Conservation (phyloP, 2,797 vertebrate species). For the Cephalopachus bancanus region DNA sequence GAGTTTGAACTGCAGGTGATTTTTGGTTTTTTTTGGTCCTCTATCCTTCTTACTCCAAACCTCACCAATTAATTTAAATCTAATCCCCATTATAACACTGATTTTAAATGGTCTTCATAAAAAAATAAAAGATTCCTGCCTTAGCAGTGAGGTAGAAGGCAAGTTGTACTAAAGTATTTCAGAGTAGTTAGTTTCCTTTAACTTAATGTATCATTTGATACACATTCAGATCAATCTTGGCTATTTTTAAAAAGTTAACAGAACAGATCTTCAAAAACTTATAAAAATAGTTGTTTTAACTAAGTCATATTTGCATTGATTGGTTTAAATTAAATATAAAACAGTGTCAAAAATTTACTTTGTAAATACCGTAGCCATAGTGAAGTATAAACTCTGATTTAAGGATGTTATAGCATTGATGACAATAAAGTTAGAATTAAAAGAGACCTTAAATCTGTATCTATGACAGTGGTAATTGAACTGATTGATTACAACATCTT, state of each 20-base stretch:
- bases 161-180: not conserved
- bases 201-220: not conserved
- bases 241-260: not conserved
- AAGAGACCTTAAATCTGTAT: slow-evolving; percentile 90
- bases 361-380: not conserved
- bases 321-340: slow-evolving; percentile 39
- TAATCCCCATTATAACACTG: not conserved
- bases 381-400: slow-evolving; percentile 65
- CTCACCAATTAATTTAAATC: not conserved
- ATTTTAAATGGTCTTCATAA: slow-evolving; percentile 59
- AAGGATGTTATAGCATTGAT: slow-evolving; percentile 83
- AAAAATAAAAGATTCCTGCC: not conserved
- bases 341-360: not conserved
- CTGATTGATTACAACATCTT: slow-evolving; percentile 96
- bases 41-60: not conserved
- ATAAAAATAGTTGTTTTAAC: slow-evolving; percentile 12
- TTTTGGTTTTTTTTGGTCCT: not conserved
- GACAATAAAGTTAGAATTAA: slow-evolving; percentile 88
- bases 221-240: not conserved
- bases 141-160: not conserved
- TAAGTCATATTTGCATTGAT: not conserved
- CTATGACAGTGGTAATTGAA: slow-evolving; percentile 93
- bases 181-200: slow-evolving; percentile 14
- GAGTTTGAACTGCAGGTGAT: not conserved
- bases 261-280: not conserved